Evolutionary conservation across 2,888 invertebrate species (phyloP).

Genomic region (Adelphocoris suturalis): DNA sequence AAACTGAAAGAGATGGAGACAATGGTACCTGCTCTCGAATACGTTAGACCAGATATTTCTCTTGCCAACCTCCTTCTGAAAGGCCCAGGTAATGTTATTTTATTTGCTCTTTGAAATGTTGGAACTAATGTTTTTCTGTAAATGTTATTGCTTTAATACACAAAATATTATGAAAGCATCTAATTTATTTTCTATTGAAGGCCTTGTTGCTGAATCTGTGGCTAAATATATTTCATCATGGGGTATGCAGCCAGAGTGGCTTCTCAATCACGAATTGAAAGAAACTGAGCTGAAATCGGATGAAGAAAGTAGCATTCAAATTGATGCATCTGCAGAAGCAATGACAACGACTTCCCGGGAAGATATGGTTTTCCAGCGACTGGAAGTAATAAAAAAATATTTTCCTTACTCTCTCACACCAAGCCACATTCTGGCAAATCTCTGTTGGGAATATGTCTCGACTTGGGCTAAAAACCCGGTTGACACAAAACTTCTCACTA

Average conservation of each 20-base stretch:
- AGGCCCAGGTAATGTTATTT: slow-evolving; percentile 78
- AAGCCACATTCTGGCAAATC: slow-evolving; percentile 89
- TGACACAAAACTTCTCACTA: slow-evolving; percentile 83
- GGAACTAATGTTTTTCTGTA: no score
- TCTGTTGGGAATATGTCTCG: slow-evolving; percentile 94
- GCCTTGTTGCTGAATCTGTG: slow-evolving; percentile 93
- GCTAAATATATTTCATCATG: slow-evolving; percentile 87
- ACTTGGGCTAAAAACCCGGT: slow-evolving; percentile 90
- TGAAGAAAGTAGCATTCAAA: slow-evolving; percentile 76
- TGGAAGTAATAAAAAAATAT: slow-evolving; percentile 85
- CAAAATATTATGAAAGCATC: neutral
- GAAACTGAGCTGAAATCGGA: slow-evolving; percentile 77
- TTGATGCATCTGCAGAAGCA: slow-evolving; percentile 77
- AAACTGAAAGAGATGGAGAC: slow-evolving; percentile 45
- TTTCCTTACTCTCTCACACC: slow-evolving; percentile 92
- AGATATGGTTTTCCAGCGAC: slow-evolving; percentile 80
- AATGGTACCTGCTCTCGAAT: slow-evolving; percentile 74
- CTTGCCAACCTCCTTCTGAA: slow-evolving; percentile 78
- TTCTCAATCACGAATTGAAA: slow-evolving; percentile 40
- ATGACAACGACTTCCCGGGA: slow-evolving; percentile 74
- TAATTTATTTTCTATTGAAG: slow-evolving; percentile 77
- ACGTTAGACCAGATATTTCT: slow-evolving; percentile 78
- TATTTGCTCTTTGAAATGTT: neutral
- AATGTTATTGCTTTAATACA: no score
- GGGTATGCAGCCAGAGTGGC: slow-evolving; percentile 73